Percentiles rank a stretch among this genome's conserved stretches.
phyloP scores from a whole-genome alignment of 2,888 invertebrate genomes.

The Mesochorus sp. region DNA sequence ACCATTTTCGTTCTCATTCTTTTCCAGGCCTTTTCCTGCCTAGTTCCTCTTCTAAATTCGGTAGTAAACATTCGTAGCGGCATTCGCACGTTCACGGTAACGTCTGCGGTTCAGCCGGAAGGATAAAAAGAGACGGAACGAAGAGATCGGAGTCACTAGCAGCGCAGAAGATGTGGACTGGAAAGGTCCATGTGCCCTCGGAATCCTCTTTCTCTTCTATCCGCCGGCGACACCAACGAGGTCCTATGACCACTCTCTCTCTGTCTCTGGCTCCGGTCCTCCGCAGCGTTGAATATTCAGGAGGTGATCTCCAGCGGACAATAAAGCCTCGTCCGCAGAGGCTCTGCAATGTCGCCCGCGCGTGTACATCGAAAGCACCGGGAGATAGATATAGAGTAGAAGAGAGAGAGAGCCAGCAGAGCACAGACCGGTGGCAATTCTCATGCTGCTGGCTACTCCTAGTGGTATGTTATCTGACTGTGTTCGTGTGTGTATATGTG shows the following conservation, averaged over 20 bases:
- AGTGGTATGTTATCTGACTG: not conserved
- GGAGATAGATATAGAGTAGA: not conserved
- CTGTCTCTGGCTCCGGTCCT: too few relatives aligned
- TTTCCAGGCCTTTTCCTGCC: not conserved
- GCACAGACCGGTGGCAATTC: slow-evolving; percentile 28
- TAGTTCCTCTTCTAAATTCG: slow-evolving; percentile 46
- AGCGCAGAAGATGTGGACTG: slow-evolving; percentile 2
- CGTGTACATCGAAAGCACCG: slow-evolving; percentile 34
- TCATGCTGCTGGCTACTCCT: slow-evolving; percentile 13
- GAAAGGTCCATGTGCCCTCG: slow-evolving; percentile 8
- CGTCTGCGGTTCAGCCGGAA: slow-evolving; percentile 63
- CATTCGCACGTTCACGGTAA: slow-evolving; percentile 68
- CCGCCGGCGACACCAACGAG: not conserved
- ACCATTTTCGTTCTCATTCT: not conserved
- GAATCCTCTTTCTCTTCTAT: slow-evolving; percentile 16
- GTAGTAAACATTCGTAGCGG: slow-evolving; percentile 59
- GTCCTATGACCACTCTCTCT: slow-evolving; percentile 24
- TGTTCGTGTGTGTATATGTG: too few relatives aligned
- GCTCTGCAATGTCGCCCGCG: slow-evolving; percentile 46
- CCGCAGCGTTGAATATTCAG: slow-evolving; percentile 74
- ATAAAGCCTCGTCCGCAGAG: slow-evolving; percentile 67
- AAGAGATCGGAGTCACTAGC: slow-evolving; percentile 2
- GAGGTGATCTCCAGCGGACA: slow-evolving; percentile 69
- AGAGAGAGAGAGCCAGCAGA: not conserved
- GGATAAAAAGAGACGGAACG: not conserved